These are phyloP conservation scores for Collichthys lucidus DNA, from an alignment of 2,113 vertebrate species.

Conservation along the genomic window DNA sequence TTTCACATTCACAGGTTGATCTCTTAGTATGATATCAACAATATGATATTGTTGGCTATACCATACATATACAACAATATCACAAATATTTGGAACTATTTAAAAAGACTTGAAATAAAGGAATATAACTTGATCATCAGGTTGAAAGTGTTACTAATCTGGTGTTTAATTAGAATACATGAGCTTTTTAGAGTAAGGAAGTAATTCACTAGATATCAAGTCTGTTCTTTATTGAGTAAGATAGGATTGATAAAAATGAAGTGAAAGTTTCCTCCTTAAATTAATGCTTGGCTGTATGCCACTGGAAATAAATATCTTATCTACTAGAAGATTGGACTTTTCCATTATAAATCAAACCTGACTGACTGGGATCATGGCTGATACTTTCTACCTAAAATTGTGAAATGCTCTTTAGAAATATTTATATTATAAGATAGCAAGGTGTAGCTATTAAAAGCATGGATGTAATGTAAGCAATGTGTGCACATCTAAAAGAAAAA, in stretches of 20 bases:
- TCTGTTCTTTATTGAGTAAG: constrained; percentile 34
- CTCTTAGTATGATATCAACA: constrained; percentile 2
- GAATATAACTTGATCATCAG: neutral
- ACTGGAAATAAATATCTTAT: constrained; percentile 48
- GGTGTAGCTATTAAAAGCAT: constrained; percentile 3
- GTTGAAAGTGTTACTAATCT: neutral
- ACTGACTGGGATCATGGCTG: constrained; percentile 9
- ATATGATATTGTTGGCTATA: neutral
- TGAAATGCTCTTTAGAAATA: constrained; percentile 24
- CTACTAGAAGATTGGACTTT: constrained; percentile 36
- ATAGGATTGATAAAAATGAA: constrained; percentile 33
- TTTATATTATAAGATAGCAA: neutral
- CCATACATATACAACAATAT: neutral
- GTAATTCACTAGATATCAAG: constrained; percentile 1
- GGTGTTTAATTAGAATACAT: neutral
- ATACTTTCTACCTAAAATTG: constrained; percentile 29
- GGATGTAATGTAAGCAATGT: neutral
- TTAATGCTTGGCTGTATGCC: constrained; percentile 33
- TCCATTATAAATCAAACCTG: constrained; percentile 31
- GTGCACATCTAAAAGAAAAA: neutral
- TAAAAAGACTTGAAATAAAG: neutral
- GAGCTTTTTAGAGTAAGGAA: neutral
- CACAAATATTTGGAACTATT: neutral
- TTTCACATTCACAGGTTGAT: constrained; percentile 21
- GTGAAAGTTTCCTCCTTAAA: constrained; percentile 29